A percentile compares a stretch with the other conserved stretches of the same genome.
Evolutionary conservation across 2,888 invertebrate genomes (phyloP).

Genomic region (Diogma glabrata): DNA sequence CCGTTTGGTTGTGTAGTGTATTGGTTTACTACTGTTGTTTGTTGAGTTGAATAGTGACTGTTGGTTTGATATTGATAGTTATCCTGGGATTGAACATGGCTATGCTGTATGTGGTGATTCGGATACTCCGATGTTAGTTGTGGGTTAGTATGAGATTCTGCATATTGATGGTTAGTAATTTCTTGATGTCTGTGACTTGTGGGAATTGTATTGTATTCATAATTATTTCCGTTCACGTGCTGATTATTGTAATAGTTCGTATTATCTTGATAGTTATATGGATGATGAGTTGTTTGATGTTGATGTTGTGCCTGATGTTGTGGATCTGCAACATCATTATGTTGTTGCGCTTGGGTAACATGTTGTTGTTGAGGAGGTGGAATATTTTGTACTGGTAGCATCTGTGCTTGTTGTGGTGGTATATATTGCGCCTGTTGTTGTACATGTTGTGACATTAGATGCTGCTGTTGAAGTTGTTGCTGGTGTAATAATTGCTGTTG

Average conservation of each 20-base stretch:
- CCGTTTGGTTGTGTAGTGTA: neutral
- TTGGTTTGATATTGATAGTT: neutral
- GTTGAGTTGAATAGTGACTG: neutral
- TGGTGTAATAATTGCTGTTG: constrained; percentile 6
- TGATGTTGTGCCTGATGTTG: neutral
- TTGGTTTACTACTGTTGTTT: neutral
- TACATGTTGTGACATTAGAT: neutral
- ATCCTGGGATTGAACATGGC: too few species aligned
- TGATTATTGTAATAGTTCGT: neutral
- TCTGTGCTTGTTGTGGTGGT: neutral
- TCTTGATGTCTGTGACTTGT: too few species aligned
- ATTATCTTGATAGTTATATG: neutral
- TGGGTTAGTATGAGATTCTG: too few species aligned
- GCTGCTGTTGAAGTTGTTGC: constrained; percentile 2
- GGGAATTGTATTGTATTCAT: too few species aligned
- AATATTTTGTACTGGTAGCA: neutral
- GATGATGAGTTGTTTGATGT: neutral
- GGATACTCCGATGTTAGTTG: too few species aligned
- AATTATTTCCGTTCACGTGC: too few species aligned
- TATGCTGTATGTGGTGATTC: too few species aligned
- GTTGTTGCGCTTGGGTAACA: neutral
- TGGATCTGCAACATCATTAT: neutral
- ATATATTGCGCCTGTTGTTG: constrained; percentile 14
- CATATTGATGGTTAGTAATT: too few species aligned
- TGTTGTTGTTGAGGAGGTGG: neutral